phyloP scores from a whole-genome alignment of 2,888 invertebrate species.

The Perizoma flavofasciatum region DNA sequence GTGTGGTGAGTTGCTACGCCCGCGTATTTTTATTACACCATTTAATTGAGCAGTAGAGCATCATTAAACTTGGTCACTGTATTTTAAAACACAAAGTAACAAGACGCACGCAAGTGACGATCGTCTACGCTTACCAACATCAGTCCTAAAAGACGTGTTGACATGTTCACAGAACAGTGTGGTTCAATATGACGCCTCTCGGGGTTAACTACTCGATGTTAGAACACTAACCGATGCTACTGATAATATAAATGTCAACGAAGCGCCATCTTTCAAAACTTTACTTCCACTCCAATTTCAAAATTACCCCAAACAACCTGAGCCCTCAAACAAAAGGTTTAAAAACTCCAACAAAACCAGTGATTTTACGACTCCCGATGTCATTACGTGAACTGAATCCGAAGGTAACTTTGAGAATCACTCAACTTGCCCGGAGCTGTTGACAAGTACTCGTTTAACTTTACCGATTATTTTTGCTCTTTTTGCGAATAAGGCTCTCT shows the following conservation, averaged over 20 bases:
- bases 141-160: no score
- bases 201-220: no score
- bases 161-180: no score
- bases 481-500: slow-evolving; percentile 16
- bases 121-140: no score
- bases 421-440: slow-evolving; percentile 55
- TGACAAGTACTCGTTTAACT: slow-evolving; percentile 68
- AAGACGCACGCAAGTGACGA: no score
- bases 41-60: no score
- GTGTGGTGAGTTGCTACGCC: no score
- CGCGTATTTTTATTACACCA: no score
- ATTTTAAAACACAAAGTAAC: no score
- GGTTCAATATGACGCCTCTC: no score
- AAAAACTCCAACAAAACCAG: slow-evolving; percentile 31
- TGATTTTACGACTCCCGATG: slow-evolving; percentile 43
- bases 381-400: slow-evolving; percentile 41
- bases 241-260: background rate
- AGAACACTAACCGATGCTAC: no score
- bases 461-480: slow-evolving; percentile 53
- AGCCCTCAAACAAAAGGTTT: slow-evolving; percentile 31
- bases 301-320: slow-evolving; percentile 26
- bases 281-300: slow-evolving; percentile 5
- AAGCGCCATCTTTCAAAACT: slow-evolving; percentile 13
- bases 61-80: no score
- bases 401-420: slow-evolving; percentile 51